Percentiles rank a stretch among this genome's conserved stretches.
Conservation (phyloP, 2,797 vertebrate genomes). For the Antrozous pallidus region DNA sequence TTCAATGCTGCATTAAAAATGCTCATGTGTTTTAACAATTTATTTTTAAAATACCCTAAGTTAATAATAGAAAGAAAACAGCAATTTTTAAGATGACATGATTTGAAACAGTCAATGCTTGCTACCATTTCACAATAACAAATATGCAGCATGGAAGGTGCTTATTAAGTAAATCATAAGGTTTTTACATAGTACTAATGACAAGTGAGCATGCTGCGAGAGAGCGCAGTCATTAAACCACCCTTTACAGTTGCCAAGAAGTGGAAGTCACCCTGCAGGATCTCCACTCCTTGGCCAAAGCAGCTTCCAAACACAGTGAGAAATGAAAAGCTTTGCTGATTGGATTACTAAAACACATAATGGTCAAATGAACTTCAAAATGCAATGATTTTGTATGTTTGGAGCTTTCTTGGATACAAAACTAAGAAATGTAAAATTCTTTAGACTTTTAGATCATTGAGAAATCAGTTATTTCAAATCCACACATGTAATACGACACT, state of each 20-base stretch:
- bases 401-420: not conserved
- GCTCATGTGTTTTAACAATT: constrained; percentile 73
- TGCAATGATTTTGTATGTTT: not conserved
- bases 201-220: constrained; percentile 64
- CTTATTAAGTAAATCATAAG: constrained; percentile 72
- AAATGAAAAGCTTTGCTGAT: constrained; percentile 59
- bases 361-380: not conserved
- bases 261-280: constrained; percentile 9
- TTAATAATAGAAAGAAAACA: not conserved
- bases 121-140: constrained; percentile 66
- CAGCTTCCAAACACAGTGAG: not conserved
- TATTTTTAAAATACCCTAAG: constrained; percentile 75
- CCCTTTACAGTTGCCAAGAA: constrained; percentile 56
- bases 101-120: constrained; percentile 69
- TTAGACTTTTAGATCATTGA: not conserved
- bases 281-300: constrained; percentile 27
- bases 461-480: constrained; percentile 1
- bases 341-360: constrained; percentile 28
- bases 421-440: not conserved
- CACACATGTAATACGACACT: not conserved
- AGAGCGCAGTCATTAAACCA: constrained; percentile 63
- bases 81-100: constrained; percentile 56
- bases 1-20: constrained; percentile 75
- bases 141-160: constrained; percentile 50
- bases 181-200: constrained; percentile 70